Conservation (phyloP, 1,140 invertebrate species). For the Hylaeus volcanicus region DNA sequence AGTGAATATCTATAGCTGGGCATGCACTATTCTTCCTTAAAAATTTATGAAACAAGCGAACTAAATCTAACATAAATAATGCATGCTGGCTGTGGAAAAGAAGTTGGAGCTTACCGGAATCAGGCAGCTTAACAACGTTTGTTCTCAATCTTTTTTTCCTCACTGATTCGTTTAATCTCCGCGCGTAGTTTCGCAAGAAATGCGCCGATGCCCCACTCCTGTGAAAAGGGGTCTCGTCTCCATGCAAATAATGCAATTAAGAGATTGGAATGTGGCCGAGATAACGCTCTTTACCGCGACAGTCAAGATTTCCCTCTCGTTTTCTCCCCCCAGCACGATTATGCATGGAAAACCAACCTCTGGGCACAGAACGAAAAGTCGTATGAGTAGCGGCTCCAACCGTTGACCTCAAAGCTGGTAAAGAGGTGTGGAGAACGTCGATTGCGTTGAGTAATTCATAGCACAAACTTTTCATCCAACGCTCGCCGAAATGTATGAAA, state of each 20-base stretch:
- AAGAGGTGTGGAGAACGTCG: neutral
- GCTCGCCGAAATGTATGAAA: too few relatives aligned
- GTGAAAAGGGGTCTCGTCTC: conserved; percentile 3
- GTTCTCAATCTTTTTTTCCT: conserved; percentile 17
- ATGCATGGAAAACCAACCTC: conserved; percentile 12
- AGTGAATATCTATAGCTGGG: neutral
- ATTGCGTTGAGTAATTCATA: neutral
- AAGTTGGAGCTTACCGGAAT: neutral
- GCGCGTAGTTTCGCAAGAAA: conserved; percentile 25
- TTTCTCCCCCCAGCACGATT: neutral
- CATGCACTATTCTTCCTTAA: conserved; percentile 2
- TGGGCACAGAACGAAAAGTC: neutral
- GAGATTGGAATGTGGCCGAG: conserved; percentile 62
- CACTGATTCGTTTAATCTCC: conserved; percentile 32
- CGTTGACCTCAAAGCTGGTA: neutral
- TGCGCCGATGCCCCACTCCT: neutral
- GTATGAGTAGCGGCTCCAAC: neutral
- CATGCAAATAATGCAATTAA: conserved; percentile 70
- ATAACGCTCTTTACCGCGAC: conserved; percentile 55
- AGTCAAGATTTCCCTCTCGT: conserved; percentile 18
- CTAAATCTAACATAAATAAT: conserved; percentile 31
- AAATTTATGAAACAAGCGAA: conserved; percentile 31
- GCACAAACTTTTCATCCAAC: too few relatives aligned
- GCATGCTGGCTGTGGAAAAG: conserved; percentile 10
- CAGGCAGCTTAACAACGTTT: conserved; percentile 24